These are phyloP conservation scores for Nomada flava DNA, from an alignment of 2,888 invertebrate genomes.

Conservation along the genomic window DNA sequence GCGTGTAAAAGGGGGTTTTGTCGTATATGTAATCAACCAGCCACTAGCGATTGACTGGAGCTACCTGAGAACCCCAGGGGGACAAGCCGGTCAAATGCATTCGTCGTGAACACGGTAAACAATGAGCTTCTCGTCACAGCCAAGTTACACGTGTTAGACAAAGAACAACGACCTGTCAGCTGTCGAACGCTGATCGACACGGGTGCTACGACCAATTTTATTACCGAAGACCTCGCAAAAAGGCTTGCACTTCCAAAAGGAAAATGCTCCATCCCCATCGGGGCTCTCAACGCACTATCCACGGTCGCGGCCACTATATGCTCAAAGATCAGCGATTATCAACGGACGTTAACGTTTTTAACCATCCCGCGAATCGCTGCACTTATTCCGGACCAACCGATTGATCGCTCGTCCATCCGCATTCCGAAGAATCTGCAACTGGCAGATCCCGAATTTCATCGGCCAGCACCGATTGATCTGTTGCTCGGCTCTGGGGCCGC, in stretches of 20 bases:
- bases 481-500: constrained; percentile 55
- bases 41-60: neutral
- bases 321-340: constrained; percentile 26
- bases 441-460: constrained; percentile 62
- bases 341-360: constrained; percentile 35
- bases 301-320: constrained; percentile 29
- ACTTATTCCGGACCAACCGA: constrained; percentile 33
- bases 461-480: constrained; percentile 52
- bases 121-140: neutral
- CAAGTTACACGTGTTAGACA: neutral
- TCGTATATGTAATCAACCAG: neutral
- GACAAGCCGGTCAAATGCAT: neutral
- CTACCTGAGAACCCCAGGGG: neutral
- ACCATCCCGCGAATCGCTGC: constrained; percentile 36
- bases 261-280: constrained; percentile 26
- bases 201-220: neutral
- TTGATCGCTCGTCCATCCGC: constrained; percentile 31
- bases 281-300: constrained; percentile 29
- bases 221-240: neutral
- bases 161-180: neutral
- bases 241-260: neutral
- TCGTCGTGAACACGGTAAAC: neutral
- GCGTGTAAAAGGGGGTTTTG: neutral
- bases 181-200: neutral
- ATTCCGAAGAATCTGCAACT: constrained; percentile 53